These are phyloP conservation scores for Eunapius fragilis DNA, from an alignment of 37 sponge, comb jelly and placozoan genomes.

Conservation along the genomic window DNA sequence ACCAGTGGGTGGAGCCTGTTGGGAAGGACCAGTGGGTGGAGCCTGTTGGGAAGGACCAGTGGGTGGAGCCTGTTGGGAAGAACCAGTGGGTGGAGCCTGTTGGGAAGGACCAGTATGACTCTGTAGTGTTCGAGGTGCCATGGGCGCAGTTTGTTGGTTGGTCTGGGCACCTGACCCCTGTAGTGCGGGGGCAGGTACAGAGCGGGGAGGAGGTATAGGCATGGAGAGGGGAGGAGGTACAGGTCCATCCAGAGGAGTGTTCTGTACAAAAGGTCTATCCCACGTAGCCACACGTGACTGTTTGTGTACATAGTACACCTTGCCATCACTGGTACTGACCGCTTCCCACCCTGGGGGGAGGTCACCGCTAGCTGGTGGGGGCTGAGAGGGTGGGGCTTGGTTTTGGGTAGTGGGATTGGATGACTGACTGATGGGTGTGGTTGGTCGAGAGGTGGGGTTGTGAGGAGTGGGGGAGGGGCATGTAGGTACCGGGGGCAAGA, in stretches of 20 bases:
- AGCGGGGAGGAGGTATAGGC: background rate
- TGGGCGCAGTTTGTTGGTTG: background rate
- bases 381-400: background rate
- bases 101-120: background rate
- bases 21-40: too few species aligned
- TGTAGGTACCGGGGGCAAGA: background rate
- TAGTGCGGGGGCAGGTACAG: background rate
- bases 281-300: background rate
- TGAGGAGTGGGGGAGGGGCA: background rate
- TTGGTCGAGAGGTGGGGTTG: background rate
- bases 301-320: slow-evolving; percentile 7
- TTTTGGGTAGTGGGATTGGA: background rate
- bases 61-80: too few species aligned
- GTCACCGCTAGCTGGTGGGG: background rate
- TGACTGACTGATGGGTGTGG: background rate
- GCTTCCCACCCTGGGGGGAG: slow-evolving; percentile 34
- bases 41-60: too few species aligned
- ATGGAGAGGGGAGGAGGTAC: background rate
- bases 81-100: too few species aligned
- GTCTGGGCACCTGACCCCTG: background rate
- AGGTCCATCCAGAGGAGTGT: background rate
- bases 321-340: slow-evolving; percentile 15
- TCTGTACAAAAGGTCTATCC: background rate
- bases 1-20: too few species aligned
- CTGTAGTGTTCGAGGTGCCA: background rate